Evolutionary conservation across 2,113 vertebrate genomes (phyloP).

Genomic region (Micronycteris hirsuta): DNA sequence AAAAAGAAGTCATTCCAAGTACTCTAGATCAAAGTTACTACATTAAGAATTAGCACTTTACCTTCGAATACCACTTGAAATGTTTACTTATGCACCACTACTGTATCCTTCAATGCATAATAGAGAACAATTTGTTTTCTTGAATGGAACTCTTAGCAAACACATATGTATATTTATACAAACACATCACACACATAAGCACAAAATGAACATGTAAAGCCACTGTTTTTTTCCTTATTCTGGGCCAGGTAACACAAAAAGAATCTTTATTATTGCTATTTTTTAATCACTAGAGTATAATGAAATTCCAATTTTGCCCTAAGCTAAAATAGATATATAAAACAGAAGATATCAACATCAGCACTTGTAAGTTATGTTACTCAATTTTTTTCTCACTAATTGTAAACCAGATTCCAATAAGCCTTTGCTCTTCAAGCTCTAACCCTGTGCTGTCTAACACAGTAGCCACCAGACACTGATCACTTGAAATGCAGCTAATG

Average conservation of each 20-base stretch:
- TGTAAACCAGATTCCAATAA: background rate
- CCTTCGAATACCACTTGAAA: background rate
- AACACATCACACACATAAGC: background rate
- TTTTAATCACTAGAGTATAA: conserved; percentile 12
- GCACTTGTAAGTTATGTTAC: background rate
- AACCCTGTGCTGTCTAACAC: background rate
- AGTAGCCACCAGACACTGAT: background rate
- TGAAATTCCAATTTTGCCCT: background rate
- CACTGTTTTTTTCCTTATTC: background rate
- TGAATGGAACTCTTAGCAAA: conserved; percentile 2
- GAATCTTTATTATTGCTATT: background rate
- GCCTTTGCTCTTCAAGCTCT: background rate
- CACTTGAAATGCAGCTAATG: background rate
- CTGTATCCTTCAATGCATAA: background rate
- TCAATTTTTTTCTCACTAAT: background rate
- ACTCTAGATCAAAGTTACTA: background rate
- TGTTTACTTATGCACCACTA: background rate
- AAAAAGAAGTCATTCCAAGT: background rate
- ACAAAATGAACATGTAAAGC: background rate
- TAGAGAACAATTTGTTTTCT: background rate
- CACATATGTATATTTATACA: accelerated
- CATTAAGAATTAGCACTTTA: background rate
- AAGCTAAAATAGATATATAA: background rate
- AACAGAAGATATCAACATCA: conserved; percentile 30
- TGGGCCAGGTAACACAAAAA: background rate